Percentiles rank a stretch among this genome's conserved stretches.
phyloP scores from a whole-genome alignment of 2,113 vertebrate species.

The Melanerpes aurifrons region DNA sequence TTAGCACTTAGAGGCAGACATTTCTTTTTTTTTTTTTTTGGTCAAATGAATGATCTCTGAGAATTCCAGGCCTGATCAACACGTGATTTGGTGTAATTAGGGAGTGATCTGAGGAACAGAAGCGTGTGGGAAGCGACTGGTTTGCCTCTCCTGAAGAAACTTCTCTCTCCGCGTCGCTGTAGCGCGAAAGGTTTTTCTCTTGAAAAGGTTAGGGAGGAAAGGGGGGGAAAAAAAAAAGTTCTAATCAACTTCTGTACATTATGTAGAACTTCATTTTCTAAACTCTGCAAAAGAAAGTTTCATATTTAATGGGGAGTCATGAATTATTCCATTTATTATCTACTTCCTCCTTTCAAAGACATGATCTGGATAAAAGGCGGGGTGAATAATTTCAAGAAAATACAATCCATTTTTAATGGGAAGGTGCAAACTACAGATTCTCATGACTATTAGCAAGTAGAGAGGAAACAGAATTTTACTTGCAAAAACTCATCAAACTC shows the following conservation, averaged over 20 bases:
- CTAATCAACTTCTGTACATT: constrained; percentile 97
- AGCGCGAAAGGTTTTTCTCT: constrained; percentile 75
- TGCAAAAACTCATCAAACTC: constrained; percentile 85
- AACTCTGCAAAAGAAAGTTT: constrained; percentile 97
- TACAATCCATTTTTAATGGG: constrained; percentile 90
- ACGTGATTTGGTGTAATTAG: constrained; percentile 36
- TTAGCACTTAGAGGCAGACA: constrained; percentile 1
- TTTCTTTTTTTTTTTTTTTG: background rate
- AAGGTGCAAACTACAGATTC: constrained; percentile 89
- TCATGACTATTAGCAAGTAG: constrained; percentile 87
- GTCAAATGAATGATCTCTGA: background rate
- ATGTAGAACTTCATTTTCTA: constrained; percentile 98
- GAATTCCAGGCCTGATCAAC: constrained; percentile 17
- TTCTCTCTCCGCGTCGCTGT: constrained; percentile 61
- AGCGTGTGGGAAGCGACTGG: constrained; percentile 9
- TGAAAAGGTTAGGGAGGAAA: constrained; percentile 70
- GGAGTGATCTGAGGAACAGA: constrained; percentile 24
- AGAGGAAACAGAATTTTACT: constrained; percentile 89
- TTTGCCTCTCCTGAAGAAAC: constrained; percentile 70
- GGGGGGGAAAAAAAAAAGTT: constrained; percentile 81
- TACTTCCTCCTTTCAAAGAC: constrained; percentile 96
- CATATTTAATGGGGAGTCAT: constrained; percentile 99
- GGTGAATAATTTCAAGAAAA: constrained; percentile 90
- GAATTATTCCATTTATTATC: constrained; percentile 99
- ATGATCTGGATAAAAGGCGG: constrained; percentile 95